These are phyloP conservation scores for Morelia viridis DNA, from an alignment of 2,797 vertebrate species.

Conservation along the genomic window DNA sequence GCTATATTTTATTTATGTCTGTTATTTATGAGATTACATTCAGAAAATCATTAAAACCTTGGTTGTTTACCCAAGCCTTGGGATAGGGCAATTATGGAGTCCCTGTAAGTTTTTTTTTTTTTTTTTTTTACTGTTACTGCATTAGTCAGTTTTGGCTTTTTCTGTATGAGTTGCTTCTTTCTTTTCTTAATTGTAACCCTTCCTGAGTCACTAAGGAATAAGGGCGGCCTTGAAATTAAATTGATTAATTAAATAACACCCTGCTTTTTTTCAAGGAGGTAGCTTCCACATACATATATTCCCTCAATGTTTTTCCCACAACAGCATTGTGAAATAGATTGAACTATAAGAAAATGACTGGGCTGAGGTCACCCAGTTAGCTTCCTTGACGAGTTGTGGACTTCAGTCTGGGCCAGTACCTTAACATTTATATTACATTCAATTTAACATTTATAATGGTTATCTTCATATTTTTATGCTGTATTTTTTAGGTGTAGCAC, in stretches of 20 bases:
- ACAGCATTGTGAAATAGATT: neutral
- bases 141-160: neutral
- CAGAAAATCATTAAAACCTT: neutral
- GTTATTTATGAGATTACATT: neutral
- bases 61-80: neutral
- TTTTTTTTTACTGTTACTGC: neutral
- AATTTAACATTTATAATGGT: neutral
- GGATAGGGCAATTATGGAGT: neutral
- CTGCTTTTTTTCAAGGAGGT: neutral
- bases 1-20: neutral
- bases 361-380: neutral
- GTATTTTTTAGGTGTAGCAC: constrained; percentile 57
- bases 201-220: neutral
- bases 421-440: neutral
- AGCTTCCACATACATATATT: neutral
- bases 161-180: neutral
- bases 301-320: neutral
- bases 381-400: neutral
- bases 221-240: neutral
- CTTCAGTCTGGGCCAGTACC: neutral
- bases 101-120: neutral
- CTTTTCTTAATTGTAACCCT: neutral
- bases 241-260: neutral
- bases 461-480: neutral
- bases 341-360: neutral